Percentiles rank a stretch among this genome's conserved stretches.
These are phyloP conservation scores for Pygocentrus nattereri DNA, from an alignment of 2,797 vertebrate genomes.

Conservation along the genomic window DNA sequence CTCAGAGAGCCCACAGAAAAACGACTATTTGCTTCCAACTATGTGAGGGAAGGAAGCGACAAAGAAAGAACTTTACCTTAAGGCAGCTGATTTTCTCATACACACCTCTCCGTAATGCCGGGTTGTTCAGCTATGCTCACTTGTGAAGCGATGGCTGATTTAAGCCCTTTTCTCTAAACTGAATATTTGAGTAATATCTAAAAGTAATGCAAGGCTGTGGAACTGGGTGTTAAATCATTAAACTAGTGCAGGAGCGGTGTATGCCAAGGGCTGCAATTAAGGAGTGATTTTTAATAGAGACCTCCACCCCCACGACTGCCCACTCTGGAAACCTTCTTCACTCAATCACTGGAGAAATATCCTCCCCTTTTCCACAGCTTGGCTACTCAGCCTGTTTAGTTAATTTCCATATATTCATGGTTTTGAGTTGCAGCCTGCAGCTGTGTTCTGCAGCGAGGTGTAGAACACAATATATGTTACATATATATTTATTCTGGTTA, in stretches of 20 bases:
- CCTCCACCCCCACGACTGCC: slow-evolving; percentile 25
- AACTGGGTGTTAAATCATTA: slow-evolving; percentile 27
- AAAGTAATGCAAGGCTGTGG: slow-evolving; percentile 1
- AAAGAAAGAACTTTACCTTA: neutral
- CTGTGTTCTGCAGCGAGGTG: neutral
- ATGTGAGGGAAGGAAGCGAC: neutral
- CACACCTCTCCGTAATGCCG: neutral
- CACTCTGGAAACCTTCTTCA: slow-evolving; percentile 18
- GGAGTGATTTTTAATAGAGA: slow-evolving; percentile 18
- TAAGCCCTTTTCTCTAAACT: neutral
- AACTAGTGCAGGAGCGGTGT: slow-evolving; percentile 10
- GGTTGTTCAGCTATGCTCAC: neutral
- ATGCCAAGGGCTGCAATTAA: slow-evolving; percentile 27
- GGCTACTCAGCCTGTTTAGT: no score
- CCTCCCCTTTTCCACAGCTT: neutral
- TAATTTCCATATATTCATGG: slow-evolving; percentile 1
- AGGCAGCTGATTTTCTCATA: neutral
- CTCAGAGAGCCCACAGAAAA: neutral
- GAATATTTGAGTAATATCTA: slow-evolving; percentile 15
- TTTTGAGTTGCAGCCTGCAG: neutral
- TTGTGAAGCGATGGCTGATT: neutral
- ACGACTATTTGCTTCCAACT: neutral
- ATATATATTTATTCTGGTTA: neutral
- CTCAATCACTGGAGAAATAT: slow-evolving; percentile 6
- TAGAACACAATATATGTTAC: neutral